Conservation (phyloP, 2,888 invertebrate genomes). For the Drosophila prolongata region DNA sequence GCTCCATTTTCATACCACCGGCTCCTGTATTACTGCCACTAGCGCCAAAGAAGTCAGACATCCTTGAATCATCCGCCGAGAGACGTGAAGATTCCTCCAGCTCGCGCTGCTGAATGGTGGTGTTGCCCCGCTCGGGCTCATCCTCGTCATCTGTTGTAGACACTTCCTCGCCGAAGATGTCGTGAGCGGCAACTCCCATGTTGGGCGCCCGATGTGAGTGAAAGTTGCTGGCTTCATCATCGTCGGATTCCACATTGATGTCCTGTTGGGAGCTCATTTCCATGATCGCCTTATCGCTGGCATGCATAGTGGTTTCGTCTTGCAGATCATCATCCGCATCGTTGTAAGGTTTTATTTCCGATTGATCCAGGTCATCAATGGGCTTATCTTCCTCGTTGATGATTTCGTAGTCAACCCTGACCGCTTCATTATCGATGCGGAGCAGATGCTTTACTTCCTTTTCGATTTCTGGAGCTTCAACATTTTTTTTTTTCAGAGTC, state of each 20-base stretch:
- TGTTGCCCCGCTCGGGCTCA: conserved; percentile 87
- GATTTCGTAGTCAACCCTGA: conserved; percentile 94
- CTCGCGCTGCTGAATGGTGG: conserved; percentile 84
- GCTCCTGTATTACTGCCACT: conserved; percentile 73
- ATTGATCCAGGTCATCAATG: conserved; percentile 63
- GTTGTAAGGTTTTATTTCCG: conserved; percentile 74
- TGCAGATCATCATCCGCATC: conserved; percentile 79
- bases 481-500: conserved; percentile 97
- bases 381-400: conserved; percentile 92
- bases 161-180: conserved; percentile 96
- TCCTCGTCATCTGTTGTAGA: conserved; percentile 94
- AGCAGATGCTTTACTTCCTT: conserved; percentile 97
- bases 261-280: conserved; percentile 78
- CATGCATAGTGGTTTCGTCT: conserved; percentile 75
- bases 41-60: conserved; percentile 89
- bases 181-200: conserved; percentile 88
- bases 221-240: conserved; percentile 76
- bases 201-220: conserved; percentile 64
- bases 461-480: conserved; percentile 98
- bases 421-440: conserved; percentile 96
- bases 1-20: conserved; percentile 70
- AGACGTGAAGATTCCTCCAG: conserved; percentile 91
- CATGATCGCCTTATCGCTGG: conserved; percentile 66
- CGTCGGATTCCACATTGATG: conserved; percentile 83
- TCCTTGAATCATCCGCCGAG: conserved; percentile 89